A percentile compares a stretch with the other conserved stretches of the same genome.
These are phyloP conservation scores for Sus cebifrons DNA, from an alignment of 2,797 vertebrate species.

Conservation along the genomic window DNA sequence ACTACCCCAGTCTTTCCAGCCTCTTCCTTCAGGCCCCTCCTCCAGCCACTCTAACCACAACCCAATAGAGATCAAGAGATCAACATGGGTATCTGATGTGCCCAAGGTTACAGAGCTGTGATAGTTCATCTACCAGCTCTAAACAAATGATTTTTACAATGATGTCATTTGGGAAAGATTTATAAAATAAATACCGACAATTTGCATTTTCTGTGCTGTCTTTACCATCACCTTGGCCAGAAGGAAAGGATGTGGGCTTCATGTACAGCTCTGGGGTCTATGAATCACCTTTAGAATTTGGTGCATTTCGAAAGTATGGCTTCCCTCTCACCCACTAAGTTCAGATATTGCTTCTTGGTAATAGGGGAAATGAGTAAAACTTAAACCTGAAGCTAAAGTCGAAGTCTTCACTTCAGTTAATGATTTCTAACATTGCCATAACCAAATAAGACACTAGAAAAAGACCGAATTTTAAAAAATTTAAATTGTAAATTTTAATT, in stretches of 20 bases:
- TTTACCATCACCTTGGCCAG: background rate
- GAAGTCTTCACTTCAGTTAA: constrained; percentile 16
- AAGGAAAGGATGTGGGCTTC: constrained; percentile 66
- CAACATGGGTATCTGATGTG: background rate
- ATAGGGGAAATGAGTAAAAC: constrained; percentile 60
- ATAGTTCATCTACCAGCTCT: background rate
- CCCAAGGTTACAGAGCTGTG: background rate
- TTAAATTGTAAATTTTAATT: background rate
- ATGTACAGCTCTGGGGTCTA: constrained; percentile 15
- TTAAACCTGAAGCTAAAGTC: constrained; percentile 42
- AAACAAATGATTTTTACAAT: background rate
- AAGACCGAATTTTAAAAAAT: too few relatives aligned
- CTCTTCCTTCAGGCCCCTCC: background rate
- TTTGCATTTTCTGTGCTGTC: background rate
- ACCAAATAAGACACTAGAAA: constrained; percentile 27
- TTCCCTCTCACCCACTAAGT: background rate
- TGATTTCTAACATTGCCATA: background rate
- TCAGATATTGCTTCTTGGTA: background rate
- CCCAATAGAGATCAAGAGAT: background rate
- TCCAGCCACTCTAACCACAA: background rate
- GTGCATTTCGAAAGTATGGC: background rate
- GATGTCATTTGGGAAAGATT: background rate
- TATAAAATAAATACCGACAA: background rate
- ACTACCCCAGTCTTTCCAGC: background rate
- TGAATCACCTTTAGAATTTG: background rate